Percentiles rank a stretch among this genome's conserved stretches.
Conservation (phyloP, 2,888 invertebrate species). For the Bimastos eiseni region DNA sequence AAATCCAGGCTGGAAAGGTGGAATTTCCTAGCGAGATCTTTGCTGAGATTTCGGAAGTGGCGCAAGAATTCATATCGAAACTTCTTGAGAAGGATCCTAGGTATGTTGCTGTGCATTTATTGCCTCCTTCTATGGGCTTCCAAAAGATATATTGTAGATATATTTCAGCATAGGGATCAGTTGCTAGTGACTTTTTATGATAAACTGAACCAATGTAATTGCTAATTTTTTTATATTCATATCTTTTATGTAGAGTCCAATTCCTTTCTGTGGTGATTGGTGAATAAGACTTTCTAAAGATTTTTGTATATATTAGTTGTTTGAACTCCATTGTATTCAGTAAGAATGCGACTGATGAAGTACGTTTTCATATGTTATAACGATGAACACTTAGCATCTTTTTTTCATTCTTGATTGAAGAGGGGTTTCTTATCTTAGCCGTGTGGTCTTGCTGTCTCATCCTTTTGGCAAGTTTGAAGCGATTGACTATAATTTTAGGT, state of each 20-base stretch:
- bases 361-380: background rate
- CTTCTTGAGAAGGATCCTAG: constrained; percentile 74
- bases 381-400: background rate
- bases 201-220: background rate
- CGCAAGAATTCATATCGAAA: constrained; percentile 84
- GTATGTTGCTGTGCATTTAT: constrained; percentile 46
- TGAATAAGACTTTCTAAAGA: background rate
- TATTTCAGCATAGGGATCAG: background rate
- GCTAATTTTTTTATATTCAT: background rate
- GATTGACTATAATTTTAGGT: too few species aligned
- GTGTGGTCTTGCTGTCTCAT: background rate
- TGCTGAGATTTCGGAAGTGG: constrained; percentile 73
- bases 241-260: background rate
- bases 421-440: background rate
- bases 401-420: background rate
- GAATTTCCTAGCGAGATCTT: constrained; percentile 63
- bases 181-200: background rate
- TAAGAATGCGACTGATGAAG: background rate
- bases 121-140: background rate
- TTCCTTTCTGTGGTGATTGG: background rate
- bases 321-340: background rate
- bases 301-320: background rate
- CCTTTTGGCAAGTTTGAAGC: too few species aligned
- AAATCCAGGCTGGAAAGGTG: constrained; percentile 63
- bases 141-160: background rate